These are phyloP conservation scores for Pampusana beccarii DNA, from an alignment of 2,113 vertebrate genomes.

Conservation along the genomic window DNA sequence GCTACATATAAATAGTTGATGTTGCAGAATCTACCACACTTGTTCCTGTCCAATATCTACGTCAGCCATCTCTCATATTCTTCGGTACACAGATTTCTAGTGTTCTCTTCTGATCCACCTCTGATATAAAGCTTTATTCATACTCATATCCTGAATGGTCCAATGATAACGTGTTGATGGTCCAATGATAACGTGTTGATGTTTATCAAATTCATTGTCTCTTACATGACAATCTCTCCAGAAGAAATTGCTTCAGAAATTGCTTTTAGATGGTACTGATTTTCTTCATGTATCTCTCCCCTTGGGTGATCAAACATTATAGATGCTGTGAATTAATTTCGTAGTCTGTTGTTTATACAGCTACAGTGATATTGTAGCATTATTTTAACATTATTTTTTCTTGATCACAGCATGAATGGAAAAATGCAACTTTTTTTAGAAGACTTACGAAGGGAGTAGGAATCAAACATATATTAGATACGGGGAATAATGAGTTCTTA, in stretches of 20 bases:
- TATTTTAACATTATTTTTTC: not conserved
- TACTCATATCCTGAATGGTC: not conserved
- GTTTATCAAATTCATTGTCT: slow-evolving; percentile 31
- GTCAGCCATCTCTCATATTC: not conserved
- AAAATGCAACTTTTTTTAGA: not conserved
- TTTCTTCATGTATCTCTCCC: not conserved
- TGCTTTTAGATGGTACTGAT: slow-evolving; percentile 30
- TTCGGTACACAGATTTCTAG: not conserved
- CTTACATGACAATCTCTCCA: not conserved
- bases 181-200: not conserved
- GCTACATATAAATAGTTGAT: not conserved
- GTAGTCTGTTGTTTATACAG: not conserved
- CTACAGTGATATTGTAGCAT: not conserved
- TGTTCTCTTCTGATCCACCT: not conserved
- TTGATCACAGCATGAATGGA: not conserved
- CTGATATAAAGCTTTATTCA: not conserved
- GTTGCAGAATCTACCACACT: not conserved
- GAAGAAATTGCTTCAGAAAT: slow-evolving; percentile 37
- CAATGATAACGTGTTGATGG: not conserved
- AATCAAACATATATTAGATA: not conserved
- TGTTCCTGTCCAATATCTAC: not conserved
- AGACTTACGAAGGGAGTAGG: not conserved
- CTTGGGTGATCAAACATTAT: slow-evolving; percentile 20
- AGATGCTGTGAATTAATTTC: slow-evolving; percentile 27
- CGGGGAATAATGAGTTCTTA: not conserved